Evolutionary conservation across 23 tunicate genomes (phyloP), one percentile per base, ranked within the genome.

Genomic region (Ciona savignyi): DNA sequence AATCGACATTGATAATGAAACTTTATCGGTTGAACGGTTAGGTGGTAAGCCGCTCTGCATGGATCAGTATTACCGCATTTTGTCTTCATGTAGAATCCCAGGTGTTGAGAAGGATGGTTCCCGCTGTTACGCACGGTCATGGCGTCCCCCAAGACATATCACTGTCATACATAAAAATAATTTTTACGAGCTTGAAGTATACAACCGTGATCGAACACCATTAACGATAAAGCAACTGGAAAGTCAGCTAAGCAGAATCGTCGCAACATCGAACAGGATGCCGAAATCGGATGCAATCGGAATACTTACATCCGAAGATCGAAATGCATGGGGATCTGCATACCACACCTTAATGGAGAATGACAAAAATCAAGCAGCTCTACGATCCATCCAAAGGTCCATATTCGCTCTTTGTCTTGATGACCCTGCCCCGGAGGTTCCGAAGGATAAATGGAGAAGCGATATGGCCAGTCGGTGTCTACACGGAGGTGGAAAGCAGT

Each of bases 41-140:
- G n/a, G n/a, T n/a, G n/a, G n/a, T n/a, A n/a, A n/a, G n/a, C n/a
- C n/a, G n/a, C n/a, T n/a, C n/a, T n/a, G 96, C 62, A 89, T 89
- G 96, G 88, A 89, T 74, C 96, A 89, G 67, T 89, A 89, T 68
- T 89, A 89, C 42, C 76, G 88, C 2, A 63, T 89, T 73, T 66
- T 89, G 23, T 89, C 96, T 25, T 56, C 89, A 32, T 89, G 96
- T 51, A 30, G 96, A 73, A 80, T 89, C 23, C 96, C 96, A 21
- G 89, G 85, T 3, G 19, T 73, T 1, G 29, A 74, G n/a, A 77
- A 77, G 24, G 96, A 89, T 71, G 77, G 60, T 21, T 62, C 71
- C 6, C 72, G 73, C 0, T 84, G 83, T 67, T 80, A 83, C 78
- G 84, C 82, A 0, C 42, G 74, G 26, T 60, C 84, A 51, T 78